Percentiles rank a stretch among this genome's conserved stretches.
Conservation (phyloP, 1,140 invertebrate species). For the Streblospio benedicti region DNA sequence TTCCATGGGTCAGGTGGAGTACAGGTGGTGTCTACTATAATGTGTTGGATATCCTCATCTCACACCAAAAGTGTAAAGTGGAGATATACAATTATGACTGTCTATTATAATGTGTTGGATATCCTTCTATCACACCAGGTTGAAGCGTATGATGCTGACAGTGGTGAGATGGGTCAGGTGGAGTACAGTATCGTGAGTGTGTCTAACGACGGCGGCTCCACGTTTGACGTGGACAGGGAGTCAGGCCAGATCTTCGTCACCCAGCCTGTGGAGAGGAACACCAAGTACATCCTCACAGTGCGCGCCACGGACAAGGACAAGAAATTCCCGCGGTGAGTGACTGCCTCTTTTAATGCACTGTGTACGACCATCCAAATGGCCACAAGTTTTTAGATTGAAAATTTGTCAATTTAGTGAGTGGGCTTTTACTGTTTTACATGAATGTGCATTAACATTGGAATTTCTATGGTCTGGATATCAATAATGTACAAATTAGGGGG, state of each 20-base stretch:
- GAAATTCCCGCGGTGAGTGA: not conserved
- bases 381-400: too few species aligned
- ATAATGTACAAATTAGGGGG: too few species aligned
- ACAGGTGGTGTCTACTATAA: too few species aligned
- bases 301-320: constrained; percentile 20
- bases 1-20: too few species aligned
- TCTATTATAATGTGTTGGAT: constrained; percentile 1
- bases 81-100: not conserved
- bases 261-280: constrained; percentile 16
- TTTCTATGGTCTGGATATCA: too few species aligned
- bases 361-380: too few species aligned
- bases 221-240: constrained; percentile 13
- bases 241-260: constrained; percentile 13
- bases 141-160: constrained; percentile 26
- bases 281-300: constrained; percentile 21
- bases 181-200: constrained; percentile 23
- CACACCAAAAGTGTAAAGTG: too few species aligned
- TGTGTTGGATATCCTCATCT: too few species aligned
- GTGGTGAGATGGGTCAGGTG: constrained; percentile 18
- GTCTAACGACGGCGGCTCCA: constrained; percentile 17
- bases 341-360: constrained; percentile 6
- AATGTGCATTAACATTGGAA: too few species aligned
- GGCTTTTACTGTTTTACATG: too few species aligned
- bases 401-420: too few species aligned
- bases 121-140: constrained; percentile 19